Percentiles rank a stretch among this genome's conserved stretches.
phyloP scores from a whole-genome alignment of 2,797 vertebrate genomes.

The Yasuhikotakia modesta region DNA sequence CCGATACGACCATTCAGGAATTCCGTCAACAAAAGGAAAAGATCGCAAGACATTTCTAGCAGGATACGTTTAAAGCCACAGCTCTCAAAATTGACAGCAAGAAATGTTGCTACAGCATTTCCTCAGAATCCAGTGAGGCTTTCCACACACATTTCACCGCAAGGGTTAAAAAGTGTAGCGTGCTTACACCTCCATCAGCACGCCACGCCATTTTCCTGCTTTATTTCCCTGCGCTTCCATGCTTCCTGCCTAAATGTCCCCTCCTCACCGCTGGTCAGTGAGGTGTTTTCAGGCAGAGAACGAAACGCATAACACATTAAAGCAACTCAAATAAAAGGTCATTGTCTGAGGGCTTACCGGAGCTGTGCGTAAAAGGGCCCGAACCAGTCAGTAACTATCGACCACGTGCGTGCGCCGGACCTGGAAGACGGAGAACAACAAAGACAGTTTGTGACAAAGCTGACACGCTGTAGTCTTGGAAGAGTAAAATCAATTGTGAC shows the following conservation, averaged over 20 bases:
- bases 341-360: slow-evolving; percentile 80
- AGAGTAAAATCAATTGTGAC: slow-evolving; percentile 96
- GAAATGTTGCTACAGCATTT: slow-evolving; percentile 65
- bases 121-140: slow-evolving; percentile 60
- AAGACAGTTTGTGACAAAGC: slow-evolving; percentile 95
- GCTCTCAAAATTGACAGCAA: slow-evolving; percentile 30
- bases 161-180: slow-evolving; percentile 73
- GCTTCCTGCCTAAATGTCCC: slow-evolving; percentile 57
- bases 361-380: slow-evolving; percentile 75
- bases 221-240: slow-evolving; percentile 48
- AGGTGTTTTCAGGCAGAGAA: slow-evolving; percentile 67
- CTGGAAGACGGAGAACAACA: slow-evolving; percentile 85
- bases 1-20: slow-evolving; percentile 53
- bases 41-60: slow-evolving; percentile 43
- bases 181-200: slow-evolving; percentile 65
- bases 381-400: slow-evolving; percentile 84
- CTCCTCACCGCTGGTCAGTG: slow-evolving; percentile 69
- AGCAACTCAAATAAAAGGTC: slow-evolving; percentile 80
- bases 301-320: slow-evolving; percentile 65
- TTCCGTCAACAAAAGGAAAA: slow-evolving; percentile 46
- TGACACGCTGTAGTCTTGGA: slow-evolving; percentile 82
- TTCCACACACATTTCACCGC: slow-evolving; percentile 66
- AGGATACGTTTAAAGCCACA: slow-evolving; percentile 40
- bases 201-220: slow-evolving; percentile 75
- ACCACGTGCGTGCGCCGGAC: slow-evolving; percentile 78